phyloP scores from a whole-genome alignment of 2,888 invertebrate genomes.

The Megamerina dolium region DNA sequence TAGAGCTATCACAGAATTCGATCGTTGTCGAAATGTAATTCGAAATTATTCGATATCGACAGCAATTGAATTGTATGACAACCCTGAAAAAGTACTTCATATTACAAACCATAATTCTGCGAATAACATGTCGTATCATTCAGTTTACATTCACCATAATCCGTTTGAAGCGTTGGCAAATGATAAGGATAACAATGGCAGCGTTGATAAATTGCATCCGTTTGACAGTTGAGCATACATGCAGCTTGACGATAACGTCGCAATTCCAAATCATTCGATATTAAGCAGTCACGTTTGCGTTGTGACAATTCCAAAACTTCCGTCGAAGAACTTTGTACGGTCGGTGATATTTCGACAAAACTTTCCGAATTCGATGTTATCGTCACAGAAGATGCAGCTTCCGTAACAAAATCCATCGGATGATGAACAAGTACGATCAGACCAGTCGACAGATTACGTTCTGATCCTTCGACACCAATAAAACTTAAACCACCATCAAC shows the following conservation, averaged over 20 bases:
- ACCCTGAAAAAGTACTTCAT: too few relatives aligned
- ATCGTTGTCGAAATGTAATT: too few relatives aligned
- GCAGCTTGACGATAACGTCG: constrained; percentile 43
- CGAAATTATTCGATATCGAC: too few relatives aligned
- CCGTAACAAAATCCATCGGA: constrained; percentile 46
- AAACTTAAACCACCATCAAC: constrained; percentile 43
- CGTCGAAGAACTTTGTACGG: constrained; percentile 39
- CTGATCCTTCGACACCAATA: constrained; percentile 44
- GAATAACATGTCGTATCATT: constrained; percentile 42
- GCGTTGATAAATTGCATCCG: constrained; percentile 33
- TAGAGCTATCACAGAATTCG: too few relatives aligned
- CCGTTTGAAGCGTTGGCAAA: constrained; percentile 31
- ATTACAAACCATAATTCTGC: constrained; percentile 39
- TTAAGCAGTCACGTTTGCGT: constrained; percentile 44
- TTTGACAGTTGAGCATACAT: constrained; percentile 42
- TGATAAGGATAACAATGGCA: constrained; percentile 47
- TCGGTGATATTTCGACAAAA: constrained; percentile 45
- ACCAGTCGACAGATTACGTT: constrained; percentile 42
- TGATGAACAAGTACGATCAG: constrained; percentile 45
- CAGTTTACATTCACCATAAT: constrained; percentile 38
- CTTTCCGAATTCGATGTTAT: constrained; percentile 44
- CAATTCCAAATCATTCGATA: constrained; percentile 37
- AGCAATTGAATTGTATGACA: too few relatives aligned
- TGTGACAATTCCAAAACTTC: constrained; percentile 43
- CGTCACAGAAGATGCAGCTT: constrained; percentile 40